Evolutionary conservation across 2,797 vertebrate genomes (phyloP), one percentile per base, ranked within the genome.

Genomic region (Fundulus diaphanus): DNA sequence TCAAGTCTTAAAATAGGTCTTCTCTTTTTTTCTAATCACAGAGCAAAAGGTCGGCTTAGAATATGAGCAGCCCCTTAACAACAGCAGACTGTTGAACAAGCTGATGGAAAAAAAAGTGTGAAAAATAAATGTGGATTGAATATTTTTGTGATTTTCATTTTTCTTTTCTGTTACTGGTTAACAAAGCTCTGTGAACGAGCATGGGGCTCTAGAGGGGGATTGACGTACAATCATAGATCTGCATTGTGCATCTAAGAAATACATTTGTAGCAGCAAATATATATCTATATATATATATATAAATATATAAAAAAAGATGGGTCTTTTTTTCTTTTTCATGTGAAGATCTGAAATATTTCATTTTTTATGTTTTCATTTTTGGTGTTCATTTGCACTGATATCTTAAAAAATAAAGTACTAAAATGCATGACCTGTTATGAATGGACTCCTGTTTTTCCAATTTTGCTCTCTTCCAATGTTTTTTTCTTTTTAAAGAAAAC

Each of bases 351-450:
- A 94, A 92, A 89, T 87, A 85, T 91, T 93, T 94, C 90, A 86
- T 88, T 93, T 95, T 94, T 95, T 92, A 90, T 93, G 89, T 93
- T 94, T 93, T 93, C 87, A 89, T 93, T 94, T 94, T 94, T 94
- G 94, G 94, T 96, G 95, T 96, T 95, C 93, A 96, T 95, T 96
- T 96, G 95, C 95, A 96, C 95, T 96, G 95, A 95, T 94, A 94
- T 93, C 93, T 93, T 88, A 88, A 94, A 66, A 95, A 96, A 96
- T 96, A 96, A 96, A 96, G 93, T 94, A 94, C 92, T 94, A 92
- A 96, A 94, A 95, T 94, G 94, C 93, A 95, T 94, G 94, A 94
- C 79, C 85, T 87, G 82, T 84, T 93, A 83, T 84, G 77, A 77
- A 82, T 82, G 83, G 87, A 49, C 85, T 90, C 74, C 87, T 86